A percentile compares a stretch with the other conserved stretches of the same genome.
Evolutionary conservation across 2,888 invertebrate genomes (phyloP).

Genomic region (Notocelia uddmanniana): DNA sequence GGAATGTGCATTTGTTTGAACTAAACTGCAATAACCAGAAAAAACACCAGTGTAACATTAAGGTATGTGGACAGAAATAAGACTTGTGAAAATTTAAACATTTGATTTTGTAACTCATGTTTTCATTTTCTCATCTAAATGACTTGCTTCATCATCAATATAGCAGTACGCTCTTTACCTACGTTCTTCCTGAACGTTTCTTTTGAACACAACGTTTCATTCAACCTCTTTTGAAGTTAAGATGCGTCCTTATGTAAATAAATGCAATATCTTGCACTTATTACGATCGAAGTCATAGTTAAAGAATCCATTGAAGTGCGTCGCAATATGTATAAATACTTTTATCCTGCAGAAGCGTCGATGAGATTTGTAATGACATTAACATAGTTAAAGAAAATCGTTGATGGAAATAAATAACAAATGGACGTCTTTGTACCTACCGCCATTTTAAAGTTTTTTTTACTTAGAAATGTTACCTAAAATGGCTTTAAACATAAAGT

Average conservation of each 20-base stretch:
- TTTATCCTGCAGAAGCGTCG: background rate
- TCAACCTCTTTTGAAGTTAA: background rate
- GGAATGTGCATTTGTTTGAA: background rate
- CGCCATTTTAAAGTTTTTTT: background rate
- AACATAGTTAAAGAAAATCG: background rate
- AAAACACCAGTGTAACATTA: too few species aligned
- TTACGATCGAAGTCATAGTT: background rate
- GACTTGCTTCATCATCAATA: background rate
- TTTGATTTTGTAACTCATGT: background rate
- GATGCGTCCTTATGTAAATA: background rate
- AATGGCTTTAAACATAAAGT: background rate
- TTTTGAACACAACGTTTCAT: background rate
- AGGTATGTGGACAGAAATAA: too few species aligned
- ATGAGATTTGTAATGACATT: background rate
- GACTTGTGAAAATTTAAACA: background rate
- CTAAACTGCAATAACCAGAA: background rate
- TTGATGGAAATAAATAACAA: background rate
- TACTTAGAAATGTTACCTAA: background rate
- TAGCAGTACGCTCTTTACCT: too few species aligned
- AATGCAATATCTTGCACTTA: background rate
- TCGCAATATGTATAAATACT: background rate
- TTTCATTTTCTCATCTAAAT: background rate
- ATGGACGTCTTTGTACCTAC: background rate
- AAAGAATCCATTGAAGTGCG: background rate
- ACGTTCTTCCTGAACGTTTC: background rate